Conservation (phyloP, 2,113 vertebrate species). For the Morone saxatilis region DNA sequence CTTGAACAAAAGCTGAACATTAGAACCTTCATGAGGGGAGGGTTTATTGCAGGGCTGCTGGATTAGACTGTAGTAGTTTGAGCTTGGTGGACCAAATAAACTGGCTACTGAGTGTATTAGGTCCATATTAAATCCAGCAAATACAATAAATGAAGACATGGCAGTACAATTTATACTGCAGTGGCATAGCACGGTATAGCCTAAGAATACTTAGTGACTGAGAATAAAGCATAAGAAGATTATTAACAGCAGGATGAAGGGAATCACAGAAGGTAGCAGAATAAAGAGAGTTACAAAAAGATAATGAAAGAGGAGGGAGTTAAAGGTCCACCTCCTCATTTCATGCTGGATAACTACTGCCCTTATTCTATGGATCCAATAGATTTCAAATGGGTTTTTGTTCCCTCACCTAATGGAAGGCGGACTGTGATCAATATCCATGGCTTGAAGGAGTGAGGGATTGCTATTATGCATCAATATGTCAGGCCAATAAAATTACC, state of each 20-base stretch:
- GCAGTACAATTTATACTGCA: not conserved
- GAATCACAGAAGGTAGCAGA: not conserved
- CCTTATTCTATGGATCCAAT: conserved; percentile 51
- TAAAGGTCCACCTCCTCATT: conserved; percentile 37
- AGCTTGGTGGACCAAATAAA: conserved; percentile 19
- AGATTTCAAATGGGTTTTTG: conserved; percentile 49
- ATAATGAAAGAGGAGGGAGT: conserved; percentile 41
- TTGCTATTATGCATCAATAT: conserved; percentile 56
- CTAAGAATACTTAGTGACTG: not conserved
- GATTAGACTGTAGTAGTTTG: not conserved
- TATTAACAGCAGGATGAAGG: conserved; percentile 8
- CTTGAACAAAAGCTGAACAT: not conserved
- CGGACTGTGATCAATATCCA: conserved; percentile 39
- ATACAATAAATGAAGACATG: conserved; percentile 31
- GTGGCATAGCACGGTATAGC: not conserved
- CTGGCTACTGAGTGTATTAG: not conserved
- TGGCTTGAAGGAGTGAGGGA: conserved; percentile 50
- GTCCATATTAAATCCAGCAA: conserved; percentile 19
- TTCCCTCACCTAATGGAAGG: conserved; percentile 50
- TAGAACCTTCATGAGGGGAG: not conserved
- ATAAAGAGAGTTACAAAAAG: conserved; percentile 19
- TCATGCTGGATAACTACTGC: conserved; percentile 43
- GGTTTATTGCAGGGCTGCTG: not conserved
- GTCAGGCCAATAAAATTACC: conserved; percentile 50
- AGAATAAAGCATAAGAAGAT: not conserved